These are phyloP conservation scores for Lutjanus erythropterus DNA, from an alignment of 2,113 vertebrate species.

Conservation along the genomic window DNA sequence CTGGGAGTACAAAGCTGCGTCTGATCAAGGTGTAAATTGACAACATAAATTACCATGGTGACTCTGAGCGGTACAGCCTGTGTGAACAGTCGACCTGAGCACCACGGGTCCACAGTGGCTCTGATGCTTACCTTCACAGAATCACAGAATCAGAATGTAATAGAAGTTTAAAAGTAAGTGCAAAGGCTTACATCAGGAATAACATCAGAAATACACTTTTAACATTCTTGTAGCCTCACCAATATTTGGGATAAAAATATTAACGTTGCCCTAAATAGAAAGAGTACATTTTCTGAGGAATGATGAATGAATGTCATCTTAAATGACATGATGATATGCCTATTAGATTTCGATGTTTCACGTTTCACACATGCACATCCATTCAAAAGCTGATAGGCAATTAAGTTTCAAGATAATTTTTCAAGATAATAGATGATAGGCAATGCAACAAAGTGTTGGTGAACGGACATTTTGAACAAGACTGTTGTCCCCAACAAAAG, in stretches of 20 bases:
- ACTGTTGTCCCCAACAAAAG: background rate
- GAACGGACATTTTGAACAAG: background rate
- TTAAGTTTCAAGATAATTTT: too few species aligned
- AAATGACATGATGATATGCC: too few species aligned
- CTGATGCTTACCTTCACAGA: slow-evolving; percentile 36
- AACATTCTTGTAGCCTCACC: background rate
- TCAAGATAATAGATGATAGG: too few species aligned
- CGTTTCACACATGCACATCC: too few species aligned
- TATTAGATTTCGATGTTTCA: too few species aligned
- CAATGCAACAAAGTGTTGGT: too few species aligned
- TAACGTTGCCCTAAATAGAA: background rate
- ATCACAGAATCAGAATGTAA: background rate
- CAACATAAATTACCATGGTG: slow-evolving; percentile 47
- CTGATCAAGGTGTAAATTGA: slow-evolving; percentile 43
- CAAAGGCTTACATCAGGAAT: too few species aligned
- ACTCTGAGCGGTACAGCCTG: slow-evolving; percentile 42
- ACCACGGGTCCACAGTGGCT: slow-evolving; percentile 41
- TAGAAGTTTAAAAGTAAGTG: background rate
- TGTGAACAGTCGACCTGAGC: slow-evolving; percentile 35
- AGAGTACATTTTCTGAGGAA: background rate
- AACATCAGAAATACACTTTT: too few species aligned
- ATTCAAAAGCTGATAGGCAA: too few species aligned
- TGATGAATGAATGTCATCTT: background rate
- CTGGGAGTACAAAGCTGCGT: slow-evolving; percentile 25
- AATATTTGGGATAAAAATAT: background rate